These are phyloP conservation scores for Chrysodeixis includens DNA, from an alignment of 2,888 invertebrate species.

Conservation along the genomic window DNA sequence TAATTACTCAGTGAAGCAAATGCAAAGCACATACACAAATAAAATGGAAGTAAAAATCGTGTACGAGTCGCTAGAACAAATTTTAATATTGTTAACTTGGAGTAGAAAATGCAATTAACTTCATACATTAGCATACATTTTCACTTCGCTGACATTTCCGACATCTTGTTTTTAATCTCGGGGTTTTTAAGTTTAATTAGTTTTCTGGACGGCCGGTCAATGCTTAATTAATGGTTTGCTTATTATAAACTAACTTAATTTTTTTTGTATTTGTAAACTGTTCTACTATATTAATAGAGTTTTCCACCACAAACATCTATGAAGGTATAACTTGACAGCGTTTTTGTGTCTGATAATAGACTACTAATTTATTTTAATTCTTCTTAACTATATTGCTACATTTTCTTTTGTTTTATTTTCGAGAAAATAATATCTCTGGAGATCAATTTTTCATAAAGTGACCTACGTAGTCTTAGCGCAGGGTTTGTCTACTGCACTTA, in stretches of 20 bases:
- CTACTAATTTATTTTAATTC: too few relatives aligned
- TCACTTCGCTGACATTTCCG: conserved; percentile 28
- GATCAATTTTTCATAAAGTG: too few relatives aligned
- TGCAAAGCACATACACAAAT: neutral
- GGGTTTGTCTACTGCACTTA: too few relatives aligned
- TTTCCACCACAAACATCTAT: too few relatives aligned
- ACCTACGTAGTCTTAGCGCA: too few relatives aligned
- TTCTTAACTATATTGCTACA: too few relatives aligned
- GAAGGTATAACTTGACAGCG: too few relatives aligned
- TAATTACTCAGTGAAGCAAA: neutral
- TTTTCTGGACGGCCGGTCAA: conserved; percentile 25
- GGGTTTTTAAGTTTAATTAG: conserved; percentile 47
- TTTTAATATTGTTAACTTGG: conserved; percentile 11
- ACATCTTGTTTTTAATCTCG: conserved; percentile 23
- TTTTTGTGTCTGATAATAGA: too few relatives aligned
- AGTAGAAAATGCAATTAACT: conserved; percentile 37
- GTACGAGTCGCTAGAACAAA: conserved; percentile 6
- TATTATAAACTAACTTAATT: neutral
- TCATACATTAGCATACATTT: conserved; percentile 27
- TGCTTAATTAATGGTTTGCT: conserved; percentile 12
- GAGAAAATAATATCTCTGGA: too few relatives aligned
- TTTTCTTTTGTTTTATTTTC: too few relatives aligned
- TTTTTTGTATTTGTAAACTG: too few relatives aligned
- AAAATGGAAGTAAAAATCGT: neutral
- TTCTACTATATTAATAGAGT: too few relatives aligned